Evolutionary conservation across 2,113 vertebrate species (phyloP).

Genomic region (Edolisoma coerulescens): DNA sequence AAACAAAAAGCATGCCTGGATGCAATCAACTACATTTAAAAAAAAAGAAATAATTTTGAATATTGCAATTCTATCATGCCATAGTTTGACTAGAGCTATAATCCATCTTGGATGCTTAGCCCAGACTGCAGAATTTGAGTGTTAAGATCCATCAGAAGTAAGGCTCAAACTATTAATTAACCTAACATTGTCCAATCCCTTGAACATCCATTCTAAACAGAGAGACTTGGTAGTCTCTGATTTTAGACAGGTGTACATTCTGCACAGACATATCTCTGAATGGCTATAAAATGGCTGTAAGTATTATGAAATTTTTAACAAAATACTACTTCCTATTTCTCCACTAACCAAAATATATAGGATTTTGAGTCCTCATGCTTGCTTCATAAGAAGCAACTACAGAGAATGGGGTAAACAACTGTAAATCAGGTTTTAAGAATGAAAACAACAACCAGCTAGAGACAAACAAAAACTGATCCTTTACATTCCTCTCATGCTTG

Average conservation of each 20-base stretch:
- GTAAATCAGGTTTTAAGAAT: neutral
- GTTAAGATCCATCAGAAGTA: neutral
- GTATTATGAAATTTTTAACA: neutral
- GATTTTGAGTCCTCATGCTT: neutral
- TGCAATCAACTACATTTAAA: neutral
- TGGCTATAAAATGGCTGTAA: neutral
- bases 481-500: neutral
- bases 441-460: neutral
- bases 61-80: neutral
- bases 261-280: neutral
- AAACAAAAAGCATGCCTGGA: neutral
- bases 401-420: neutral
- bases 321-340: neutral
- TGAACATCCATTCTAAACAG: neutral
- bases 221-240: neutral
- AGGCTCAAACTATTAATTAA: neutral
- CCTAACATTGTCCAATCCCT: neutral
- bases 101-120: neutral
- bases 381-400: neutral
- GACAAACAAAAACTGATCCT: neutral
- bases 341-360: neutral
- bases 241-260: neutral
- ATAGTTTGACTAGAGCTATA: neutral
- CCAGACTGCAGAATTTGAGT: neutral
- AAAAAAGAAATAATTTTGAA: too few species aligned